Evolutionary conservation across 2,113 vertebrate species (phyloP), one percentile per base, ranked within the genome.

Genomic region (Pterophyllum scalare): DNA sequence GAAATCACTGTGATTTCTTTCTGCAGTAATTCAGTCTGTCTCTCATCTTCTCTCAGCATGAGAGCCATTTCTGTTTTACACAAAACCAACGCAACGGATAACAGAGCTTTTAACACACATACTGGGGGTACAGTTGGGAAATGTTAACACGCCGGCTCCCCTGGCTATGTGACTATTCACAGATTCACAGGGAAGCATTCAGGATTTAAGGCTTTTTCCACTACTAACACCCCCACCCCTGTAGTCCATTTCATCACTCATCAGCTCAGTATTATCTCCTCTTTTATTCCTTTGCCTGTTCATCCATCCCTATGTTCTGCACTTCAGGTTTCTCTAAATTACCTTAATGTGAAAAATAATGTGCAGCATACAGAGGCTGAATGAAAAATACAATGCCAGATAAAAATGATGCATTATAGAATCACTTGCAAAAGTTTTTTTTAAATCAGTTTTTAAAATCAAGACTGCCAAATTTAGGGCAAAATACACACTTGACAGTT

Each of bases 1-100:
- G 81, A 92, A 89, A 87, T 90, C 85, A 77, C 75, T 75, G 70
- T 75, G 72, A 13, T 60, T 82, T 86, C 75, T 77, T 77, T 72
- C 12, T 59, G 77, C 2, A 22, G 76, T 84, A 79, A 74, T 54
- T 72, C 67, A 33, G 67, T 72, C 67, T 33, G 67, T 54, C 67
- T 54, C 67, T 72, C 67, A 72, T 72, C 67, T 72, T 72, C 3
- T 72, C 20, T 70, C 61, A 33, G 75, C 19, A 15, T 26, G 38
- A n/a, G 6, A 10, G 61, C 49, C 9, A 72, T 80, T 82, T 75
- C 62, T 76, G 40, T 65, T 87, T 79, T 56, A 83, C 59, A 91
- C 58, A 14, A 81, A 88, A 81, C 67, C 65, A 80, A 59, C 24
- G 59, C 22, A 31, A 62, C 54, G 67, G 75, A 84, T 59, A 62